Evolutionary conservation across 2,113 vertebrate species (phyloP), one percentile per base, ranked within the genome.

Genomic region (Dolichallabes microphthalmus): DNA sequence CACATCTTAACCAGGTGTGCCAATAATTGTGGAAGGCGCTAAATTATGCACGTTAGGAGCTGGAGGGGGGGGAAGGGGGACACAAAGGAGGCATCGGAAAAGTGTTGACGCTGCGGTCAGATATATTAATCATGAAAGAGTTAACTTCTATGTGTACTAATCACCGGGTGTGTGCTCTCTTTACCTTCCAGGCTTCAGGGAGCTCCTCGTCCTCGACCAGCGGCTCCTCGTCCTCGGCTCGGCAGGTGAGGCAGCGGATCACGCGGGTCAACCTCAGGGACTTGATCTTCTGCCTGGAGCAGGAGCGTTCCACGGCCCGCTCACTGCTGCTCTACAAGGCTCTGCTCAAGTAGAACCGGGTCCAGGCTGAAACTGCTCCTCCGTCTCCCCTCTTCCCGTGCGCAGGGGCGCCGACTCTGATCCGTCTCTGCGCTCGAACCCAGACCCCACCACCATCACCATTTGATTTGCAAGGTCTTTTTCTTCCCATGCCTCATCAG

Each of bases 251-350:
- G 50, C 96, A 96, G 85, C 95, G 96, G 89, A 95, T 97, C 87
- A 97, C 96, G 0, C 95, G 96, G 0, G 95, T 97, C 68, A 97
- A 96, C 94, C 96, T 97, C 96, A 96, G 96, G 96, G 96, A 97
- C 94, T 95, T 97, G 90, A 96, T 97, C 92, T 97, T 96, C 94
- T 97, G 94, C 95, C 95, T 97, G 96, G 96, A 97, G 90, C 96
- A 96, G 94, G 96, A 97, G 88, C 92, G 92, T 86, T 94, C 94
- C 32, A 96, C 93, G 52, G 93, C 95, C 93, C 96, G 78, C 88
- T 97, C 96, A 22, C 95, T 97, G 80, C 94, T 96, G 88, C 95
- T 97, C 86, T 97, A 97, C 93, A 92, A 95, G 84, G 96, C 96
- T 90, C 94, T 97, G 91, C 96, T 97, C 85, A 97, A 97, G 85